Evolutionary conservation across 2,113 vertebrate species (phyloP).

Genomic region (Oryzias celebensis): DNA sequence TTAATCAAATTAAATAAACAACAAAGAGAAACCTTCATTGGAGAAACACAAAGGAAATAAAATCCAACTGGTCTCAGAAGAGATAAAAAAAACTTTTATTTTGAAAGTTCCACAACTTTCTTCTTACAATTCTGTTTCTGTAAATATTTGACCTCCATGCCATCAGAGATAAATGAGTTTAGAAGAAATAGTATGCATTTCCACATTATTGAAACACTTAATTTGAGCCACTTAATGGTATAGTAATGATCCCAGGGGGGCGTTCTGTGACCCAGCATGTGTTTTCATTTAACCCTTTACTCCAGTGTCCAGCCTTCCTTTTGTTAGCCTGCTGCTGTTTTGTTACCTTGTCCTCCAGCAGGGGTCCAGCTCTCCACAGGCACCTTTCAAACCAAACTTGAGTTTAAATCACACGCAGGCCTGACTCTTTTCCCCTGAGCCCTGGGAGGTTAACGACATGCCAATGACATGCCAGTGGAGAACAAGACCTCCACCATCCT

Average conservation of each 20-base stretch:
- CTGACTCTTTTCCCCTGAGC: slow-evolving; percentile 65
- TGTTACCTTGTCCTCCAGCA: slow-evolving; percentile 71
- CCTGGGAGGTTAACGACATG: slow-evolving; percentile 80
- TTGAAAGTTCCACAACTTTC: background rate
- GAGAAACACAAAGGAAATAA: background rate
- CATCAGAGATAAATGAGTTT: slow-evolving; percentile 3
- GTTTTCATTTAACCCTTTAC: slow-evolving; percentile 65
- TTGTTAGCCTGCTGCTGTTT: slow-evolving; percentile 70
- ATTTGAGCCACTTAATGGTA: slow-evolving; percentile 41
- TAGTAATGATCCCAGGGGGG: slow-evolving; percentile 31
- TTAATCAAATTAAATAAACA: background rate
- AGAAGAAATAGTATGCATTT: slow-evolving; percentile 17
- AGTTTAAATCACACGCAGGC: slow-evolving; percentile 62
- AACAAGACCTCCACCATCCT: slow-evolving; percentile 58
- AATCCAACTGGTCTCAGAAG: background rate
- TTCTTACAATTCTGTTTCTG: background rate
- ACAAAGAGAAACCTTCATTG: background rate
- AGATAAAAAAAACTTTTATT: background rate
- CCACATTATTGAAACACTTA: slow-evolving; percentile 32
- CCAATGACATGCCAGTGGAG: slow-evolving; percentile 72
- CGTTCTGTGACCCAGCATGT: slow-evolving; percentile 51
- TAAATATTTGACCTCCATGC: background rate
- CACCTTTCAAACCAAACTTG: slow-evolving; percentile 70
- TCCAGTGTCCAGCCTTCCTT: slow-evolving; percentile 51
- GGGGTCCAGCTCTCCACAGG: slow-evolving; percentile 70